A percentile compares a stretch with the other conserved stretches of the same genome.
These are phyloP conservation scores for Gryllus bimaculatus DNA, from an alignment of 1,140 invertebrate species.

Conservation along the genomic window DNA sequence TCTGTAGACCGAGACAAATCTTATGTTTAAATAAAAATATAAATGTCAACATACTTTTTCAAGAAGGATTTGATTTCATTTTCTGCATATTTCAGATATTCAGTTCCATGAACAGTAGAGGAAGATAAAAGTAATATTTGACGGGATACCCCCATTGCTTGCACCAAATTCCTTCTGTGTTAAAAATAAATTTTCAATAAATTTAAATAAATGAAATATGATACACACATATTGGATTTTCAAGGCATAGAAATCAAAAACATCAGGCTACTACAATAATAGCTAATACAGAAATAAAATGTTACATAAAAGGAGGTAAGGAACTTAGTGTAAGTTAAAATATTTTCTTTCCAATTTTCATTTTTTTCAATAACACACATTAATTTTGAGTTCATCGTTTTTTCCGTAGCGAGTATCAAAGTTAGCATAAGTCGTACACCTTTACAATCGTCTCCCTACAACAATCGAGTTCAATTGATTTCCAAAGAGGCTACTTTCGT, in stretches of 20 bases:
- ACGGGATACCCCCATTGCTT: conserved; percentile 19
- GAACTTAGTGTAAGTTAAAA: background rate
- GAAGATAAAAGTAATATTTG: conserved; percentile 58
- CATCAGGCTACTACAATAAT: too few species aligned
- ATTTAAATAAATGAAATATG: background rate
- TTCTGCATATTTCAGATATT: conserved; percentile 56
- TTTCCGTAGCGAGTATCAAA: too few species aligned
- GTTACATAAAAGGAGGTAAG: background rate
- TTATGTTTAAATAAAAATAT: background rate
- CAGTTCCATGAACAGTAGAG: conserved; percentile 54
- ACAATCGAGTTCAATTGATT: too few species aligned
- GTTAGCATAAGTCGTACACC: too few species aligned
- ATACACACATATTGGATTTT: background rate
- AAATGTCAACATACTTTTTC: conserved; percentile 40
- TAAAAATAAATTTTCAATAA: too few species aligned
- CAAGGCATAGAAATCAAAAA: background rate
- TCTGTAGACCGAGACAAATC: too few species aligned
- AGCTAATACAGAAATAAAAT: background rate
- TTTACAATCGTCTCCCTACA: too few species aligned
- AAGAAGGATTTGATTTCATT: conserved; percentile 51
- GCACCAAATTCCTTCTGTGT: too few species aligned
- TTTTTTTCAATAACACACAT: background rate
- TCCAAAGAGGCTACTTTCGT: too few species aligned
- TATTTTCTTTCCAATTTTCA: background rate
- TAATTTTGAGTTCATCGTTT: too few species aligned